Evolutionary conservation across 2,113 vertebrate species (phyloP).

Genomic region (Rhinogobius similis): DNA sequence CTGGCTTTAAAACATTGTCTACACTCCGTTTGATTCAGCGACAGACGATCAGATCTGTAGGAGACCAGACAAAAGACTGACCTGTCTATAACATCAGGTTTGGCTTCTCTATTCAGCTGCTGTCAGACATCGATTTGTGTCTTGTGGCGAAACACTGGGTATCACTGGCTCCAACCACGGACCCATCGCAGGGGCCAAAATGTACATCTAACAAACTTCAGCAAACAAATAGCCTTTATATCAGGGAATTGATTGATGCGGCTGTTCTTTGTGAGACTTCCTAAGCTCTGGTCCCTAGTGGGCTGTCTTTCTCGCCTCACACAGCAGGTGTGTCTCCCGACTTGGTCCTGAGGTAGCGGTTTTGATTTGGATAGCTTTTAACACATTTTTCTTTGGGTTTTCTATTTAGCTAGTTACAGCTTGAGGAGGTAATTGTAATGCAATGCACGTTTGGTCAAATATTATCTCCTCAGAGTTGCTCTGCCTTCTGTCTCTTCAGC

Average conservation of each 20-base stretch:
- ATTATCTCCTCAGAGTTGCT: slow-evolving; percentile 1
- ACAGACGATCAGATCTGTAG: slow-evolving; percentile 17
- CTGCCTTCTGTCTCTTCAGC: slow-evolving; percentile 4
- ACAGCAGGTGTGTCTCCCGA: slow-evolving; percentile 11
- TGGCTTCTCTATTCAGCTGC: slow-evolving; percentile 22
- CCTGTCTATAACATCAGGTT: slow-evolving; percentile 28
- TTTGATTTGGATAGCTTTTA: slow-evolving; percentile 23
- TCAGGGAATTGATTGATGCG: slow-evolving; percentile 35
- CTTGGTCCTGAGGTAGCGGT: not conserved
- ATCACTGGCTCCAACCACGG: slow-evolving; percentile 32
- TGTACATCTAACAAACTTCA: slow-evolving; percentile 23
- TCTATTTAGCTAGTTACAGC: slow-evolving; percentile 25
- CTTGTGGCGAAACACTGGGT: slow-evolving; percentile 26
- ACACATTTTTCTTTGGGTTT: slow-evolving; percentile 14
- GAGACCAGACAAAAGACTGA: slow-evolving; percentile 31
- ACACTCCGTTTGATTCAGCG: not conserved
- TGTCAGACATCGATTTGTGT: slow-evolving; percentile 58
- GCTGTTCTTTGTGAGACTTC: slow-evolving; percentile 12
- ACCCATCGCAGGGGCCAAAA: slow-evolving; percentile 29
- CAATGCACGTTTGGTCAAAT: slow-evolving; percentile 2
- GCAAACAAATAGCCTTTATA: slow-evolving; percentile 35
- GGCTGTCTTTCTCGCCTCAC: slow-evolving; percentile 4
- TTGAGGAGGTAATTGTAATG: not conserved
- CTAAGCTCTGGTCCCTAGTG: not conserved
- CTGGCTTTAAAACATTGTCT: not conserved